Conservation (phyloP, 2,113 vertebrate species). For the Notarius lentiginosus region DNA sequence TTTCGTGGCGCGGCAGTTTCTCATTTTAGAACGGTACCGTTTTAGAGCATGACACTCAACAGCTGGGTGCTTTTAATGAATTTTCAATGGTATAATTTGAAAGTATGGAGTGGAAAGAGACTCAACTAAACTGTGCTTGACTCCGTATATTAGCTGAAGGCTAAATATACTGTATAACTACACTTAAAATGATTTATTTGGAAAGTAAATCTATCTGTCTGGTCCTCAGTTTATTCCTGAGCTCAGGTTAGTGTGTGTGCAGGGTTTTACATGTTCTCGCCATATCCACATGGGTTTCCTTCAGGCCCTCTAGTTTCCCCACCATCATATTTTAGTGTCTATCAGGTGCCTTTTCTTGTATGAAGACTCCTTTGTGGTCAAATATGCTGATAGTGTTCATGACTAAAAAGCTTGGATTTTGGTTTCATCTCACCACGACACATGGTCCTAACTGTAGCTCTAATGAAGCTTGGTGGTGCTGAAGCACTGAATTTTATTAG, state of each 20-base stretch:
- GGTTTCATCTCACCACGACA: background rate
- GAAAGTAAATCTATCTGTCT: background rate
- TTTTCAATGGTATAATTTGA: constrained; percentile 7
- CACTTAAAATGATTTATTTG: background rate
- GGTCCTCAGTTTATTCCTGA: background rate
- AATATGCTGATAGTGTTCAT: background rate
- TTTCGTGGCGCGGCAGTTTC: constrained; percentile 7
- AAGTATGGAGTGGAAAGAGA: constrained; percentile 5
- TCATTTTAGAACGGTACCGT: background rate
- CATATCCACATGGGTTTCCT: background rate
- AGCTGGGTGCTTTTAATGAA: constrained; percentile 41
- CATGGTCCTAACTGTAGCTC: background rate
- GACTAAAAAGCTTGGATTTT: background rate
- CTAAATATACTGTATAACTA: background rate
- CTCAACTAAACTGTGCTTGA: background rate
- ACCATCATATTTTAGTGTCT: background rate
- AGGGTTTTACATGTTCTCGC: background rate
- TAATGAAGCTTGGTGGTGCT: background rate
- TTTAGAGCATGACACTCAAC: constrained; percentile 33
- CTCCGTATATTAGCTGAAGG: background rate
- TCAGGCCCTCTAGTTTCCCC: background rate
- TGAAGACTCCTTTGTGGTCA: background rate
- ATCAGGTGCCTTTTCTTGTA: background rate
- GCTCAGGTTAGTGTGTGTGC: background rate
- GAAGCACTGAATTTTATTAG: background rate